Base-by-base conservation (phyloP, 2,888 invertebrate genomes). In the Elysia crispata region DNA sequence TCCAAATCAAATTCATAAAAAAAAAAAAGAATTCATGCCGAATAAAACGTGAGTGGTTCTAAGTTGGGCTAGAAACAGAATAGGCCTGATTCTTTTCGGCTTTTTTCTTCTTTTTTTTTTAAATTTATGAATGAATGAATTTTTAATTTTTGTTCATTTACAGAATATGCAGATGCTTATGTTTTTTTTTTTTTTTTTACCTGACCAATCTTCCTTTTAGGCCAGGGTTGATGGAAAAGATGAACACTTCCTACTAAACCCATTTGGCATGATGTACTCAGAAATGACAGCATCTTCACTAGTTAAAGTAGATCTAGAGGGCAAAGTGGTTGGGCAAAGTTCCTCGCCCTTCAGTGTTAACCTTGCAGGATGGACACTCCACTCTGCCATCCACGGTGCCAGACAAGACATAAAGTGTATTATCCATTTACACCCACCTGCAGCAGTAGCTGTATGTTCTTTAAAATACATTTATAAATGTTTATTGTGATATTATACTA, bases 371-470 rank as follows among this genome's bases (percentile, higher is more conserved):
- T 99, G 97, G 94, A 95, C 96, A 28, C 94, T 99, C 86, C 99
- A 99, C 93, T 97, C 98, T 81, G 96, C 97, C 81, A 97, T 99
- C 90, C 99, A 99, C 94, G 96, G 97, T 78, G 97, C 97, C 20
- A 95, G 99, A 80, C 99, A 98, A 33, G 99, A 99, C 93, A 95
- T 99, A 88, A 96, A 96, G 90, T 98, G 98, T 93, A 96, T 99
- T 92, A 95, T 99, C 87, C 98, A 99, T 93, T 95, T 99, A 87
- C 97, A 97, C 90, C 96, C 97, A 86, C 95, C 97, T 80, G 94
- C 96, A 69, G 97, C 97, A 82, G 95, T 97, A 73, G 97, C 98
- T 85, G 96, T 97, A 89, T 93, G 94, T 77, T 13, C 54, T 41
- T 11, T n/a, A n/a, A n/a, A n/a, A n/a, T n/a, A n/a, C n/a, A n/a